Percentiles rank a stretch among this genome's conserved stretches.
Evolutionary conservation across 2,797 vertebrate species (phyloP).

Genomic region (Fundulus diaphanus): DNA sequence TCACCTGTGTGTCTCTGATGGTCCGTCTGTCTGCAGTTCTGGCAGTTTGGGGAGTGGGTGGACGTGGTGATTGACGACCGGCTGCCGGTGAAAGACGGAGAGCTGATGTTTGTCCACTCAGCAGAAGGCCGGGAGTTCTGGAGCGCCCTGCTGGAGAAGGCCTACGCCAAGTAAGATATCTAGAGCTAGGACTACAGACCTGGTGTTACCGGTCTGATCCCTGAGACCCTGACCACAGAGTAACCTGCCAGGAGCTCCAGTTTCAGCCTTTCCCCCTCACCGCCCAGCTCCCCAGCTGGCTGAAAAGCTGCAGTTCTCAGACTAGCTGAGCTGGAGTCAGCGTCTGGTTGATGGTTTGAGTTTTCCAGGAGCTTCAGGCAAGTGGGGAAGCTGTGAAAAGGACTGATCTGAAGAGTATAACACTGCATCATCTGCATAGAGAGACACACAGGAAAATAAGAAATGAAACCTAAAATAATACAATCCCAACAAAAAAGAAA

Average conservation of each 20-base stretch:
- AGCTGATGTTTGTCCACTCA: conserved; percentile 93
- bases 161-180: conserved; percentile 87
- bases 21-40: conserved; percentile 85
- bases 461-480: neutral
- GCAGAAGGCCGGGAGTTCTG: conserved; percentile 89
- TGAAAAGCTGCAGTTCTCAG: too few relatives aligned
- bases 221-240: neutral
- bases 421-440: neutral
- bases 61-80: conserved; percentile 93
- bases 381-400: too few relatives aligned
- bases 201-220: neutral
- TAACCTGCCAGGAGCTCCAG: neutral
- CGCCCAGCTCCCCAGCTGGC: too few relatives aligned
- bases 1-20: neutral
- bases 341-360: too few relatives aligned
- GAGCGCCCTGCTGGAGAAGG: conserved; percentile 93
- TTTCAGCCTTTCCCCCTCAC: neutral
- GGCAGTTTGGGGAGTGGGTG: conserved; percentile 96
- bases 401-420: too few relatives aligned
- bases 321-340: too few relatives aligned
- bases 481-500: too few relatives aligned
- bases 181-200: neutral
- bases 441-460: neutral
- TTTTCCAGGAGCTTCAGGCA: too few relatives aligned
- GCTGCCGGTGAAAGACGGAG: conserved; percentile 86